Conservation (phyloP, 2,113 vertebrate species). For the Coregonus clupeaformis region DNA sequence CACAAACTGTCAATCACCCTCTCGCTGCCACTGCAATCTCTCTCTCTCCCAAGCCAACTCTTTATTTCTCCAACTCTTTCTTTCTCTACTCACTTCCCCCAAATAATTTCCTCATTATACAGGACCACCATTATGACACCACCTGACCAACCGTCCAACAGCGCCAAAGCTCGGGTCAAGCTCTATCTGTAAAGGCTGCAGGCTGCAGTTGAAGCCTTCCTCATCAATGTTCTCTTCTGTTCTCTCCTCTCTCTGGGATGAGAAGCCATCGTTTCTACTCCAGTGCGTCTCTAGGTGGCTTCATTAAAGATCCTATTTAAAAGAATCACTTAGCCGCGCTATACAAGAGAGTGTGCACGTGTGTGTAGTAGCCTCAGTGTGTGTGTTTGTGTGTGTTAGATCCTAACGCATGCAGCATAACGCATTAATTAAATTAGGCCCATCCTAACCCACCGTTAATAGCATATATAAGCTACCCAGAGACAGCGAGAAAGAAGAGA, state of each 20-base stretch:
- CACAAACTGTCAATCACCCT: background rate
- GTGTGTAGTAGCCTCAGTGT: background rate
- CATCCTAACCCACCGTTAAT: constrained; percentile 19
- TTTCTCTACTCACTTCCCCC: background rate
- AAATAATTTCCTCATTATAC: constrained; percentile 36
- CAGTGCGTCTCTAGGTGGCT: constrained; percentile 43
- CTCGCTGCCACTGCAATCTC: background rate
- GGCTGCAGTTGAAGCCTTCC: background rate
- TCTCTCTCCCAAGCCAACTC: constrained; percentile 11
- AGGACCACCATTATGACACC: constrained; percentile 23
- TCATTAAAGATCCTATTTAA: constrained; percentile 53
- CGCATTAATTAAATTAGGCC: constrained; percentile 54
- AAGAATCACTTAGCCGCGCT: constrained; percentile 33
- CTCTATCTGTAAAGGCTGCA: background rate
- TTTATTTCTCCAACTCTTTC: background rate
- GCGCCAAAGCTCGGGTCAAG: too few species aligned
- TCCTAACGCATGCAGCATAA: constrained; percentile 25
- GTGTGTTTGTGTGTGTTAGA: background rate
- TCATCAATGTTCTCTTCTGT: background rate
- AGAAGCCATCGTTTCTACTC: constrained; percentile 38
- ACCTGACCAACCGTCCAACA: background rate
- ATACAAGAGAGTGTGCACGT: background rate
- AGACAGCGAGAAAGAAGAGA: constrained; percentile 3
- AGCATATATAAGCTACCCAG: background rate
- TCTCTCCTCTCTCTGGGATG: background rate